Conservation (phyloP, 1,140 invertebrate species). For the Linepithema humile region DNA sequence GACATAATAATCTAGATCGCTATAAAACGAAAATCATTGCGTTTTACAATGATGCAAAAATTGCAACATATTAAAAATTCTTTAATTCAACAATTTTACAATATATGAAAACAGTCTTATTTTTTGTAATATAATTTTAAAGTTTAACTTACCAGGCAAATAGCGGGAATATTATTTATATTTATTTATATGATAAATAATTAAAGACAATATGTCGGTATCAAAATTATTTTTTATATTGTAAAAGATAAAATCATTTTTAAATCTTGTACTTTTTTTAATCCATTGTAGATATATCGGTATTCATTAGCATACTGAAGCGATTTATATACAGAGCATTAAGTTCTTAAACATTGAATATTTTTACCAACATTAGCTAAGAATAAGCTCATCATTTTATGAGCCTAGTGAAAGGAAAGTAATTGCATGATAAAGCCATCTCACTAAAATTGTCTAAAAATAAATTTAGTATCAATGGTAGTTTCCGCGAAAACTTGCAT, state of each 20-base stretch:
- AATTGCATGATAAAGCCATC: background rate
- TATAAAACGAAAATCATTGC: background rate
- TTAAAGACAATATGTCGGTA: background rate
- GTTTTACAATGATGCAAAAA: too few relatives aligned
- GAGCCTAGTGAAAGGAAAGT: background rate
- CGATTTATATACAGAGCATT: background rate
- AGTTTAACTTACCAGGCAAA: background rate
- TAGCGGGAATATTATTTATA: background rate
- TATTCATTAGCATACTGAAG: background rate
- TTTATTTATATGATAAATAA: background rate
- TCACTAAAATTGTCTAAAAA: slow-evolving; percentile 28
- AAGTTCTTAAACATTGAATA: background rate
- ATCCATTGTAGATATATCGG: background rate
- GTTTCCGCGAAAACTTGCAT: slow-evolving; percentile 69
- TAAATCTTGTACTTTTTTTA: background rate
- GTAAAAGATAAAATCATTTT: background rate
- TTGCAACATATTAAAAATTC: too few relatives aligned
- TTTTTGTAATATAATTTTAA: background rate
- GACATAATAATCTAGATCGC: slow-evolving; percentile 11
- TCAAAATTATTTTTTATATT: background rate
- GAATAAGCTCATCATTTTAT: slow-evolving; percentile 18
- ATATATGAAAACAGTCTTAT: background rate
- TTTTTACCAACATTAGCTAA: slow-evolving; percentile 20
- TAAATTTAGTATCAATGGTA: background rate
- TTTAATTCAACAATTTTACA: background rate